Conservation (phyloP, 2,797 vertebrate genomes). For the Ctenopoma multispine region DNA sequence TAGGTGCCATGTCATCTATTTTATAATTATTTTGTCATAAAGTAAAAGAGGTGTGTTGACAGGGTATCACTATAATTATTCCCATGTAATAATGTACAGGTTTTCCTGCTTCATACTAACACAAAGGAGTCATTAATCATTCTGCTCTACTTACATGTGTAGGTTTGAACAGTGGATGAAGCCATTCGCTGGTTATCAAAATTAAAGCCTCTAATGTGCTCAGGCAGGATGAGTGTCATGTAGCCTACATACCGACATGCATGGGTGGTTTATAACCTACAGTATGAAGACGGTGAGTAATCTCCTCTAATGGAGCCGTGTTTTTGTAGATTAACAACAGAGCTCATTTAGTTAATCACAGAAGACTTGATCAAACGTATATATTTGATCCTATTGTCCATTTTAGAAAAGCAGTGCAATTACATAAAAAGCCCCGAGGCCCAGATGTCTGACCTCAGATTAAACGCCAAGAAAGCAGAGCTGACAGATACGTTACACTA, state of each 20-base stretch:
- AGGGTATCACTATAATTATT: background rate
- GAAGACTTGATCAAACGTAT: slow-evolving; percentile 65
- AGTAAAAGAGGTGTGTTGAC: background rate
- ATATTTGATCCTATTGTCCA: slow-evolving; percentile 64
- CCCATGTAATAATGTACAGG: background rate
- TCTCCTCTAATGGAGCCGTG: slow-evolving; percentile 61
- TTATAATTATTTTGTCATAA: too few relatives aligned
- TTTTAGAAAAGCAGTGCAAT: slow-evolving; percentile 53
- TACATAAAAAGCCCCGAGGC: slow-evolving; percentile 39
- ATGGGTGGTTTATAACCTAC: slow-evolving; percentile 31
- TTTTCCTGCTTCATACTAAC: slow-evolving; percentile 7
- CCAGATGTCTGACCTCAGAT: slow-evolving; percentile 55
- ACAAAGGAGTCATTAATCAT: slow-evolving; percentile 32
- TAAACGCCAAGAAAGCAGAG: slow-evolving; percentile 40
- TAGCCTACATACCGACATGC: slow-evolving; percentile 20
- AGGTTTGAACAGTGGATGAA: slow-evolving; percentile 5
- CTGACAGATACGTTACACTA: slow-evolving; percentile 40
- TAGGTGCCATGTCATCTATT: too few relatives aligned
- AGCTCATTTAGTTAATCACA: slow-evolving; percentile 74
- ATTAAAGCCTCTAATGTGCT: slow-evolving; percentile 25
- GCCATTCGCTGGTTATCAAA: slow-evolving; percentile 8
- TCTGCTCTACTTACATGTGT: slow-evolving; percentile 40
- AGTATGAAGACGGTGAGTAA: slow-evolving; percentile 32
- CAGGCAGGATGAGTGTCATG: background rate
- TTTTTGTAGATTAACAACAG: slow-evolving; percentile 65